Conservation (phyloP, 2,113 vertebrate species). For the Myiozetetes cayanensis region DNA sequence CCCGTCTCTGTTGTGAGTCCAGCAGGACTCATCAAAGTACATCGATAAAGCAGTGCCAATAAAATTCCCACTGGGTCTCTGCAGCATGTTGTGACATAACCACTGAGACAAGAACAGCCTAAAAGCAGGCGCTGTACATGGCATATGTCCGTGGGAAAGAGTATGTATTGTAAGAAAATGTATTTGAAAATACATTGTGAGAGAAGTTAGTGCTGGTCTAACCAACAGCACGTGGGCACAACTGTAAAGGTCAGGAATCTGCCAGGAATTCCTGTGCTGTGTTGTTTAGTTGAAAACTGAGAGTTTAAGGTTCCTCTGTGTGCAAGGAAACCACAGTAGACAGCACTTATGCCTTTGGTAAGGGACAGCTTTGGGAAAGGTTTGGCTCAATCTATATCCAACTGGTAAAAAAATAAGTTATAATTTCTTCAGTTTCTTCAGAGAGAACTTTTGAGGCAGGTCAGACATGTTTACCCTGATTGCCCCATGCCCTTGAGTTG, state of each 20-base stretch:
- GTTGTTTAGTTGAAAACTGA: not conserved
- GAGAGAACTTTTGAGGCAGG: not conserved
- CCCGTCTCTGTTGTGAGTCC: constrained; percentile 1
- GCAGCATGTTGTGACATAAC: not conserved
- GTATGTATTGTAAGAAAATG: no score
- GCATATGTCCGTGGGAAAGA: not conserved
- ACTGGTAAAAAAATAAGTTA: not conserved
- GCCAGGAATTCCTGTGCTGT: not conserved
- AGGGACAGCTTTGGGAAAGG: not conserved
- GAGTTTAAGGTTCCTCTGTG: not conserved
- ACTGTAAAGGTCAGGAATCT: not conserved
- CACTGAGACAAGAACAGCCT: not conserved
- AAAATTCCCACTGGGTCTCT: not conserved
- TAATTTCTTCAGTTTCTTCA: not conserved
- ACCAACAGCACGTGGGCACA: not conserved
- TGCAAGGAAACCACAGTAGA: not conserved
- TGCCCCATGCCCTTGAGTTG: not conserved
- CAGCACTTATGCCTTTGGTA: not conserved
- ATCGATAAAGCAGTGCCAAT: not conserved
- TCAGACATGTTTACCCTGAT: not conserved
- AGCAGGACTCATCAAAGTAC: not conserved
- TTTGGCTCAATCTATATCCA: not conserved
- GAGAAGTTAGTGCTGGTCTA: not conserved
- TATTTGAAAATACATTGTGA: not conserved
- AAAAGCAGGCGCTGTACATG: fast-evolving